Conservation (phyloP, 2,888 invertebrate genomes). For the Drosophila mimetica region DNA sequence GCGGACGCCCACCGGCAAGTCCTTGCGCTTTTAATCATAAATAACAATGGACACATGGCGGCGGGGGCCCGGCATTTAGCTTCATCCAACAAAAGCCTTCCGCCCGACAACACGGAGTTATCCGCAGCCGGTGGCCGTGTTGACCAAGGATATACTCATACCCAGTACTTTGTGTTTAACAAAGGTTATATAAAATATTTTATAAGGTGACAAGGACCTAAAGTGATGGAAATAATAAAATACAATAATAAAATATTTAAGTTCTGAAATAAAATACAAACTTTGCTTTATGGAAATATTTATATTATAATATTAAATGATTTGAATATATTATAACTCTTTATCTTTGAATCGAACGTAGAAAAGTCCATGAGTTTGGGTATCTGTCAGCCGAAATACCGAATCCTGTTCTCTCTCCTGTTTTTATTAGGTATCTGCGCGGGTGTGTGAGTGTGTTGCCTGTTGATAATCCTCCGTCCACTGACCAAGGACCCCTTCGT, state of each 20-base stretch:
- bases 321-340: background rate
- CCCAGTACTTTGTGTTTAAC: no score
- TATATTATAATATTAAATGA: no score
- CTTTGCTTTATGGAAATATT: no score
- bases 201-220: background rate
- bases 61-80: conserved; percentile 61
- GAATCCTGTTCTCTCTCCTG: conserved; percentile 12
- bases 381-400: conserved; percentile 16
- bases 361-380: background rate
- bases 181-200: background rate
- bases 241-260: no score
- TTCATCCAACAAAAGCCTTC: conserved; percentile 72
- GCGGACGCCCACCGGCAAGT: conserved; percentile 48
- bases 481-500: conserved; percentile 24
- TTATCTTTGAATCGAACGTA: background rate
- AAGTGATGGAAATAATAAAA: no score
- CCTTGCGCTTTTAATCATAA: conserved; percentile 81
- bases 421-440: conserved; percentile 16
- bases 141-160: conserved; percentile 54
- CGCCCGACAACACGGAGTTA: conserved; percentile 39
- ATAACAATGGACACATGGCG: conserved; percentile 80
- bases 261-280: no score
- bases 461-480: conserved; percentile 75
- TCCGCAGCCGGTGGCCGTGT: conserved; percentile 50
- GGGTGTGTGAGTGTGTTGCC: conserved; percentile 50